A percentile compares a stretch with the other conserved stretches of the same genome.
Conservation (phyloP, 1,140 invertebrate species). For the Monochamus saltuarius region DNA sequence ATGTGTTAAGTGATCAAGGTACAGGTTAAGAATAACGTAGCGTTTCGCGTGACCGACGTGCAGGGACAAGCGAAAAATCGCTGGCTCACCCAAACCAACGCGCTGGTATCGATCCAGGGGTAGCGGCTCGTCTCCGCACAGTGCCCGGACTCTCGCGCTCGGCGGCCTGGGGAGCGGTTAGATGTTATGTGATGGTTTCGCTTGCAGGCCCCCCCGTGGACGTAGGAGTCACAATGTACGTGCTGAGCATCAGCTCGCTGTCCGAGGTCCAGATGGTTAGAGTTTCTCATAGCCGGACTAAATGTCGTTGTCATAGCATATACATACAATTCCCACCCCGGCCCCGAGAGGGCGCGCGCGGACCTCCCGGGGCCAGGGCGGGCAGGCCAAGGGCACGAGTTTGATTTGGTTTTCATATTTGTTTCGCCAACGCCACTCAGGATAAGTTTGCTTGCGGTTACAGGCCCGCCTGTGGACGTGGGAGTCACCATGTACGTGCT, state of each 20-base stretch:
- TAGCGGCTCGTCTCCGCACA: background rate
- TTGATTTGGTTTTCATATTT: constrained; percentile 46
- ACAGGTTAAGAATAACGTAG: too few species aligned
- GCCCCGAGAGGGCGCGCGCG: constrained; percentile 32
- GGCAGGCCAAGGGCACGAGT: constrained; percentile 53
- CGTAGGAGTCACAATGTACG: constrained; percentile 97
- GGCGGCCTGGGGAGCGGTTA: constrained; percentile 40
- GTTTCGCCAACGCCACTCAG: constrained; percentile 15
- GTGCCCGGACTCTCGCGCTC: constrained; percentile 37
- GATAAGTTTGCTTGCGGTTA: constrained; percentile 54
- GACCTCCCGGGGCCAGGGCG: constrained; percentile 24
- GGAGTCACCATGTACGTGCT: constrained; percentile 97
- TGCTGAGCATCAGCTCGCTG: constrained; percentile 97
- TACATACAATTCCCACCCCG: constrained; percentile 42
- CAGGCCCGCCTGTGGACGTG: constrained; percentile 93
- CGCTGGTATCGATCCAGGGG: too few species aligned
- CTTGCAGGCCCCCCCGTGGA: constrained; percentile 91
- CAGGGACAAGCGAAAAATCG: too few species aligned
- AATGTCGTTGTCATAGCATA: too few species aligned
- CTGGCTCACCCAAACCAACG: too few species aligned
- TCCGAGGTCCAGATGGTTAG: constrained; percentile 97
- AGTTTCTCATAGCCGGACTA: constrained; percentile 3
- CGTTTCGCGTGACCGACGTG: too few species aligned
- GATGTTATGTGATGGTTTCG: constrained; percentile 33
- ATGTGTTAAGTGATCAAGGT: too few species aligned